A percentile compares a stretch with the other conserved stretches of the same genome.
These are phyloP conservation scores for Hydrocynus forskahlii DNA, from an alignment of 2,797 vertebrate species.

Conservation along the genomic window DNA sequence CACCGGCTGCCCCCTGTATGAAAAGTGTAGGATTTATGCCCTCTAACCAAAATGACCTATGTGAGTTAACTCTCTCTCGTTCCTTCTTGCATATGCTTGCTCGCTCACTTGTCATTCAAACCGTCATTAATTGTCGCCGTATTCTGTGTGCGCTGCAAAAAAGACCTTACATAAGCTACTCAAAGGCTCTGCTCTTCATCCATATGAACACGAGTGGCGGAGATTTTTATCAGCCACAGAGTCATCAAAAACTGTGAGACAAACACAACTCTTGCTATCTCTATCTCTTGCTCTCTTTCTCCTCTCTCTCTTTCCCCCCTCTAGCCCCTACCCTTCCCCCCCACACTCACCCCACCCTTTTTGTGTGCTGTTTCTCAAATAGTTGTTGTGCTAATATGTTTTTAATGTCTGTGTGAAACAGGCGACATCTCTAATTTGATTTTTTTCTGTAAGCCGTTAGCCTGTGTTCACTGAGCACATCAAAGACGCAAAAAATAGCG, in stretches of 20 bases:
- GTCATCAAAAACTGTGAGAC: constrained; percentile 34
- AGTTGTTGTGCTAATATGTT: constrained; percentile 83
- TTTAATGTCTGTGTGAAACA: constrained; percentile 84
- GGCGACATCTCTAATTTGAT: constrained; percentile 84
- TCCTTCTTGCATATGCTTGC: not conserved
- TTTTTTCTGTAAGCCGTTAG: constrained; percentile 80
- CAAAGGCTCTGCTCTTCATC: constrained; percentile 1
- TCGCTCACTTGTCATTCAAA: not conserved
- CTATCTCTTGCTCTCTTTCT: not conserved
- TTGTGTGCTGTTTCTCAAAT: constrained; percentile 65
- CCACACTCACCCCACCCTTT: not conserved
- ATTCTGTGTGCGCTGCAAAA: constrained; percentile 6
- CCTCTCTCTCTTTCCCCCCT: not conserved
- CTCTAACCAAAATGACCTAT: no score
- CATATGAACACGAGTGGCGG: not conserved
- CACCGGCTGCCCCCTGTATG: no score
- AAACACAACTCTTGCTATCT: constrained; percentile 19
- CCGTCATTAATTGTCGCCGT: not conserved
- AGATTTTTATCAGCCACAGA: constrained; percentile 28
- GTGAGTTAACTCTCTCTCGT: no score
- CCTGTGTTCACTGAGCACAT: constrained; percentile 81
- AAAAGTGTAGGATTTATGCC: no score
- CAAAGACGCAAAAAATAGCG: constrained; percentile 82
- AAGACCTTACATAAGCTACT: constrained; percentile 17
- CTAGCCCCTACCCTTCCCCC: not conserved